Conservation (phyloP, 2,113 vertebrate species). For the Athene noctua region DNA sequence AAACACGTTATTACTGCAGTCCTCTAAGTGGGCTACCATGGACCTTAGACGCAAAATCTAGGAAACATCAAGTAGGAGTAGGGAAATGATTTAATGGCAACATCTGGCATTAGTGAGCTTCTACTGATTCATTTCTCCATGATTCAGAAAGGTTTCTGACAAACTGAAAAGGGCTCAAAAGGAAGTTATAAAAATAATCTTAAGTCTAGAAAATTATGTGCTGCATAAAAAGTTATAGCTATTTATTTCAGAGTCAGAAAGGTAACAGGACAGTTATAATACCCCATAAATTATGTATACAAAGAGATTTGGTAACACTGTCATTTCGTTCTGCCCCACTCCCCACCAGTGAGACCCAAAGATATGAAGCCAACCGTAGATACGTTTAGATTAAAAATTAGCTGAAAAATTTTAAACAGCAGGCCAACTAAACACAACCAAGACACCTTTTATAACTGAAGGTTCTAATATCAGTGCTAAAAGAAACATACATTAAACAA, state of each 20-base stretch:
- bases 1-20: background rate
- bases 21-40: background rate
- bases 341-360: background rate
- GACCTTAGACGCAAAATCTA: background rate
- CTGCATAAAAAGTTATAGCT: background rate
- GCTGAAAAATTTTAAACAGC: background rate
- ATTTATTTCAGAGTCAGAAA: background rate
- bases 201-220: background rate
- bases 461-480: background rate
- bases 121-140: conserved; percentile 29
- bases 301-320: background rate
- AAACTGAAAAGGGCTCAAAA: background rate
- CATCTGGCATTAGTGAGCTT: conserved; percentile 24
- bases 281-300: background rate
- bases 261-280: background rate
- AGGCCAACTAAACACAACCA: background rate
- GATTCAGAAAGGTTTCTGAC: conserved; percentile 36
- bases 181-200: background rate
- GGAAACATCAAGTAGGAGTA: conserved; percentile 19
- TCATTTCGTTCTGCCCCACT: background rate
- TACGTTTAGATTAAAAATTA: background rate
- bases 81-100: conserved; percentile 45
- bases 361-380: background rate
- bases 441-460: background rate
- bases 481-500: background rate